Conservation (phyloP, 2,797 vertebrate species). For the Eurystomus glaucurus region DNA sequence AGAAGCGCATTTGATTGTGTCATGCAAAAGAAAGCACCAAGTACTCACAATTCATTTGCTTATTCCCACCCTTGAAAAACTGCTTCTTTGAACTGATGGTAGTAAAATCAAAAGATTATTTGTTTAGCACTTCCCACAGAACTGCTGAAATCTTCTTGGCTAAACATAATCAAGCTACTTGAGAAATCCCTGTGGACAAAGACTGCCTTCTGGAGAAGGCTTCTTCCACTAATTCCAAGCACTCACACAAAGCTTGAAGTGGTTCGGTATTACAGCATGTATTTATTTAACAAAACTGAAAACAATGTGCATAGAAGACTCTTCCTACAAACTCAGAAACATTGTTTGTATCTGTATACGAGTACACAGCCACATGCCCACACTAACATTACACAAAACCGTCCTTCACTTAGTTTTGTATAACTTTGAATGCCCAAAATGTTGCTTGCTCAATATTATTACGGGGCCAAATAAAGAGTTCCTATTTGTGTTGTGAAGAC, state of each 20-base stretch:
- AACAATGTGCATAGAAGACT: background rate
- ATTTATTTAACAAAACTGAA: background rate
- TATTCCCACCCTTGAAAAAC: background rate
- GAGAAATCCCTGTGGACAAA: background rate
- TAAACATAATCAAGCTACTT: background rate
- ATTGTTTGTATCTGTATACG: accelerated
- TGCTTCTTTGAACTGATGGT: background rate
- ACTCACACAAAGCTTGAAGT: background rate
- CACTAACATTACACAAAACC: background rate
- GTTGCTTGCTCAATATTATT: background rate
- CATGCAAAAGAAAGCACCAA: background rate
- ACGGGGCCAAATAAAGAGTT: background rate
- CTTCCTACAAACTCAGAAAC: background rate
- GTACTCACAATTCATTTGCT: background rate
- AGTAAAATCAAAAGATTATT: background rate
- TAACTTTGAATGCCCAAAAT: background rate
- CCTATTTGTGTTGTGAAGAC: background rate
- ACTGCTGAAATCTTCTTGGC: background rate
- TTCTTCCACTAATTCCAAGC: background rate
- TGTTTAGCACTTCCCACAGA: background rate
- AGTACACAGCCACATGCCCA: background rate
- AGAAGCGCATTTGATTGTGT: background rate
- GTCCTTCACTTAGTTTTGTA: background rate
- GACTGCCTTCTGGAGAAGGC: background rate
- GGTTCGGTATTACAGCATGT: background rate